phyloP scores from a whole-genome alignment of 2,797 vertebrate genomes.

The Pseudochaenichthys georgianus region DNA sequence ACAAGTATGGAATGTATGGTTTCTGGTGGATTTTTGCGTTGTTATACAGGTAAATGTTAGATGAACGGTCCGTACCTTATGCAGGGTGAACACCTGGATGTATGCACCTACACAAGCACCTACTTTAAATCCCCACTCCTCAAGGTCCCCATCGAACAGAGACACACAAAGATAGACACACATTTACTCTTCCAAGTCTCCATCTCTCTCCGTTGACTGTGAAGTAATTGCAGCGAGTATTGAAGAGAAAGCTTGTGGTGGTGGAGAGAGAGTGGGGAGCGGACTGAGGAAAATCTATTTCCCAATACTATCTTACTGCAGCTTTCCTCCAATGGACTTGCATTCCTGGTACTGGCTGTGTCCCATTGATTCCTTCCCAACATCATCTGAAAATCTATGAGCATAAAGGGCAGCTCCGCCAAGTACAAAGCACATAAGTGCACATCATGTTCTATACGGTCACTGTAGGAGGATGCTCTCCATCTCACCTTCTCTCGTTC shows the following conservation, averaged over 20 bases:
- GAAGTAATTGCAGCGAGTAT: constrained; percentile 78
- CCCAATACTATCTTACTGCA: constrained; percentile 89
- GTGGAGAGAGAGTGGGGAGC: constrained; percentile 57
- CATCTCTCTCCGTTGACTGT: constrained; percentile 75
- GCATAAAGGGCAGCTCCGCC: constrained; percentile 85
- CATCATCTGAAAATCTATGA: constrained; percentile 94
- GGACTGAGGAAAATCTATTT: constrained; percentile 90
- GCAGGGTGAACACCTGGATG: constrained; percentile 58
- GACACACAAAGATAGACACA: constrained; percentile 47
- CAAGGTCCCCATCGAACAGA: background rate
- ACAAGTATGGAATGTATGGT: constrained; percentile 70
- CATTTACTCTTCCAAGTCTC: constrained; percentile 69
- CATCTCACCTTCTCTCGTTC: constrained; percentile 56
- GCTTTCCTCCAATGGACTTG: constrained; percentile 90
- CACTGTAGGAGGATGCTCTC: constrained; percentile 62
- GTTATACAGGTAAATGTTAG: constrained; percentile 64
- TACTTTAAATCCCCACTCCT: constrained; percentile 40
- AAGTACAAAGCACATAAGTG: constrained; percentile 81
- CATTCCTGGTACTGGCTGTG: constrained; percentile 91
- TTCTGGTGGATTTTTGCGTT: constrained; percentile 53
- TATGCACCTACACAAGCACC: constrained; percentile 39
- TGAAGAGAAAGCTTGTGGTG: constrained; percentile 71
- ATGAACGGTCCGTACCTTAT: constrained; percentile 44
- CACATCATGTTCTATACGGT: constrained; percentile 72
- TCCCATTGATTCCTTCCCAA: constrained; percentile 89